Evolutionary conservation across 2,888 invertebrate genomes (phyloP).

Genomic region (Suillia variegata): DNA sequence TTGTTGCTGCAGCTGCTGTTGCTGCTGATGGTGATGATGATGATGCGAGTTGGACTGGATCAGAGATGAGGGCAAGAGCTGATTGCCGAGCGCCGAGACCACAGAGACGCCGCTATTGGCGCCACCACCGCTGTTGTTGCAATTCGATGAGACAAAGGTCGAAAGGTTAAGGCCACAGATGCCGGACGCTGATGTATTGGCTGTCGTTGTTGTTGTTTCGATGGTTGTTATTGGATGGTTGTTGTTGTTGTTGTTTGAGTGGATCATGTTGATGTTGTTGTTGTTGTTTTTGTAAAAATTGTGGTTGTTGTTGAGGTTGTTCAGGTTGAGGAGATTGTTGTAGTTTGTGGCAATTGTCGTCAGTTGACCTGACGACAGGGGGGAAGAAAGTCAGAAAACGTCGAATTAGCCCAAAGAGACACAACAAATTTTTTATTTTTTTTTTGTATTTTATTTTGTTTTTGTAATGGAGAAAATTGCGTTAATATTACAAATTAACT

Average conservation of each 20-base stretch:
- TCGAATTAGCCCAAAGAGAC: conserved; percentile 62
- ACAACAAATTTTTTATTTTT: conserved; percentile 28
- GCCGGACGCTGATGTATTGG: conserved; percentile 53
- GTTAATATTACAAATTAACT: conserved; percentile 12
- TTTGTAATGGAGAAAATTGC: too few relatives aligned
- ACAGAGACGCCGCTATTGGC: conserved; percentile 17
- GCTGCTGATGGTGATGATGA: conserved; percentile 27
- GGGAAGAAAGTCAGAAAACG: conserved; percentile 62
- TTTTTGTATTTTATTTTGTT: too few relatives aligned
- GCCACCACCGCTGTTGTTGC: conserved; percentile 28
- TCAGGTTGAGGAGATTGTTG: conserved; percentile 38
- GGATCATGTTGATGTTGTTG: conserved; percentile 42
- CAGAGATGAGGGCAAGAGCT: conserved; percentile 33
- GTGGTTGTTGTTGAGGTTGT: conserved; percentile 40
- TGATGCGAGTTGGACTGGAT: conserved; percentile 26
- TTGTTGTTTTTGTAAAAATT: conserved; percentile 38
- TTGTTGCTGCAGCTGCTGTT: conserved; percentile 23
- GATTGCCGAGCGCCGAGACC: conserved; percentile 30
- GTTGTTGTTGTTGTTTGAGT: conserved; percentile 22
- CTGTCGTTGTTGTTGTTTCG: conserved; percentile 46
- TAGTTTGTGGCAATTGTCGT: conserved; percentile 60
- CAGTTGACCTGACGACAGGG: conserved; percentile 63
- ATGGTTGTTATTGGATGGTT: conserved; percentile 30
- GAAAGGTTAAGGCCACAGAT: conserved; percentile 58
- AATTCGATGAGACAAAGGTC: conserved; percentile 53